phyloP scores from a whole-genome alignment of 2,888 invertebrate genomes.

The Mythimna lalbum region DNA sequence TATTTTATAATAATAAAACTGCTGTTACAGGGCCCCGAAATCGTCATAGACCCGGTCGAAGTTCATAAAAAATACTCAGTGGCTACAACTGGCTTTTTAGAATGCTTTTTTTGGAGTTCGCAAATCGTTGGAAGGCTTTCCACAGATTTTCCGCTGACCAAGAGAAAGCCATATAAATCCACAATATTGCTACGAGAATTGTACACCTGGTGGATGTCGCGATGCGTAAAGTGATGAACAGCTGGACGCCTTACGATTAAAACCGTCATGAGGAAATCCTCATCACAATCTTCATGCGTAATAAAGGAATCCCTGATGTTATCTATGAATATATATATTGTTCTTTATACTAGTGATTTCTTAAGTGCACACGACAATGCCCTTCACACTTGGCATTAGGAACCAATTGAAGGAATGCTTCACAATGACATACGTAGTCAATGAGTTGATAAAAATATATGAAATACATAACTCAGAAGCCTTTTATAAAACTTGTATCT shows the following conservation, averaged over 20 bases:
- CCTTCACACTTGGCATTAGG: slow-evolving; percentile 14
- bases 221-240: too few species aligned
- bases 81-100: too few species aligned
- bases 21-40: too few species aligned
- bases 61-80: too few species aligned
- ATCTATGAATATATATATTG: not conserved
- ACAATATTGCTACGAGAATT: not conserved
- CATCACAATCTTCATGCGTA: too few species aligned
- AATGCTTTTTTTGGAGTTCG: too few species aligned
- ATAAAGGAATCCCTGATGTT: not conserved
- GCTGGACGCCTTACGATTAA: too few species aligned
- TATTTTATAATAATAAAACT: too few species aligned
- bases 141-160: too few species aligned
- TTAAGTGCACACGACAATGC: slow-evolving; percentile 10
- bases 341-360: not conserved
- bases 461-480: not conserved
- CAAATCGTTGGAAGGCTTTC: not conserved
- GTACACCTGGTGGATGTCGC: not conserved
- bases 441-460: slow-evolving; percentile 19
- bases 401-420: slow-evolving; percentile 27
- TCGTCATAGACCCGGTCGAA: too few species aligned
- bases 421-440: slow-evolving; percentile 22
- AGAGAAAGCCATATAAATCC: not conserved
- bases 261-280: not conserved
- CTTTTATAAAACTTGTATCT: not conserved